Percentiles rank a stretch among this genome's conserved stretches.
Conservation (phyloP, 2,113 vertebrate genomes). For the Gyps fulvus region DNA sequence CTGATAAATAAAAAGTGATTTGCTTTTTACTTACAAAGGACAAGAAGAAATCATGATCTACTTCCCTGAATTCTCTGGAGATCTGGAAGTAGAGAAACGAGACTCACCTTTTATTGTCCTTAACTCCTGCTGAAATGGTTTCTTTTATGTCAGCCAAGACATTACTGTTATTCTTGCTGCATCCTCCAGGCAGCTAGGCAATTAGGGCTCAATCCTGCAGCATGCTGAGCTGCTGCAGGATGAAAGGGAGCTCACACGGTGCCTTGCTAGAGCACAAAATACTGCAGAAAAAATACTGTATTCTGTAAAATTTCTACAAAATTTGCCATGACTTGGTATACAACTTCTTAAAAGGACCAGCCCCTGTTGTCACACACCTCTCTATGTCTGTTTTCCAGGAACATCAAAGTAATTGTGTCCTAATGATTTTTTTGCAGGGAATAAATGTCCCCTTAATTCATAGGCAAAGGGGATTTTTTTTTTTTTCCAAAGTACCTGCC, state of each 20-base stretch:
- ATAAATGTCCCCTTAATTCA: not conserved
- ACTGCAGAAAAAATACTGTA: not conserved
- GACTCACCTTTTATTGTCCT: constrained; percentile 29
- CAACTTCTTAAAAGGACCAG: not conserved
- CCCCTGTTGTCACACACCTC: not conserved
- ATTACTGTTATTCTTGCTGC: constrained; percentile 17
- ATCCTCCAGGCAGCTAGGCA: not conserved
- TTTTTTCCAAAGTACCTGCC: not conserved
- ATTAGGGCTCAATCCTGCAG: constrained; percentile 21
- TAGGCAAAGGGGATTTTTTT: not conserved
- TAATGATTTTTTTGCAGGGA: not conserved
- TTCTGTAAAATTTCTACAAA: not conserved
- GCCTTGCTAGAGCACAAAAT: not conserved
- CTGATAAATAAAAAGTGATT: not conserved
- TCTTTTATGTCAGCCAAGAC: constrained; percentile 18
- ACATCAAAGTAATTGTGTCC: not conserved
- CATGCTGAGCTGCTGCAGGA: not conserved
- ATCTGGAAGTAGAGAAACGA: not conserved
- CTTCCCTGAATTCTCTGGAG: not conserved
- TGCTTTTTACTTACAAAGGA: not conserved
- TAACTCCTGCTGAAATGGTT: not conserved
- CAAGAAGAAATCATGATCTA: not conserved
- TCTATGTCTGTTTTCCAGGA: not conserved
- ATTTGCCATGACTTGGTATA: not conserved
- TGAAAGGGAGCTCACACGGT: not conserved